Evolutionary conservation across 2,113 vertebrate genomes (phyloP), one percentile per base, ranked within the genome.

Genomic region (Globicephala melas): DNA sequence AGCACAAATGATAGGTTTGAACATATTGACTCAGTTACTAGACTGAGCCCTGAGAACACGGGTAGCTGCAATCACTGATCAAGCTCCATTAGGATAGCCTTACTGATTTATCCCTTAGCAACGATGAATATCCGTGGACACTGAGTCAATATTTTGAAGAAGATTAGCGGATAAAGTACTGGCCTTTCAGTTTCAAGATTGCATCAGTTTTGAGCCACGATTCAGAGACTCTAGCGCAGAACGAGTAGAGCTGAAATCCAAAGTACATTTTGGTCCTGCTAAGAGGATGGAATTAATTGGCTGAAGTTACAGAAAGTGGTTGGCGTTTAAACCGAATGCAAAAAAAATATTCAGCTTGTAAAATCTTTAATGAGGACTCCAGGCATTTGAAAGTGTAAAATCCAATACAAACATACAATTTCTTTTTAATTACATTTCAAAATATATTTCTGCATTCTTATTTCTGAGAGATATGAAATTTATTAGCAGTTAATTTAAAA

Each of bases 121-220:
- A 41, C 70, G 65, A 92, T 67, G 84, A 97, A 95, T 62, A 96
- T 89, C 86, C 87, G 25, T 53, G 83, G 90, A 94, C 86, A 96
- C 1, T 36, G 91, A 97, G 53, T 98, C 97, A 98, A 87, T 98
- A 98, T 98, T 98, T 97, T 20, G 1, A 97, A 89, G 94, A 95
- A 13, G 23, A 97, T 98, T 97, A 98, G 28, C 55, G 74, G 96
- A 97, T 94, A 89, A 97, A 94, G 1, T 0, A 25, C 55, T 79
- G 12, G 50, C 33, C 9, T 98, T 98, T 98, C 50, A 76, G 89
- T 97, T 81, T 47, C 84, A 58, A 89, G 76, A 84, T 3, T 94
- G n/a, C 21, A 85, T 71, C 96, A 76, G 1, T 94, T 98, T 93
- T 96, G 58, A 96, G 33, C 31, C 23, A 25, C 65, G 67, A 80